Conservation (phyloP, 2,113 vertebrate species). For the Dasypus novemcinctus region DNA sequence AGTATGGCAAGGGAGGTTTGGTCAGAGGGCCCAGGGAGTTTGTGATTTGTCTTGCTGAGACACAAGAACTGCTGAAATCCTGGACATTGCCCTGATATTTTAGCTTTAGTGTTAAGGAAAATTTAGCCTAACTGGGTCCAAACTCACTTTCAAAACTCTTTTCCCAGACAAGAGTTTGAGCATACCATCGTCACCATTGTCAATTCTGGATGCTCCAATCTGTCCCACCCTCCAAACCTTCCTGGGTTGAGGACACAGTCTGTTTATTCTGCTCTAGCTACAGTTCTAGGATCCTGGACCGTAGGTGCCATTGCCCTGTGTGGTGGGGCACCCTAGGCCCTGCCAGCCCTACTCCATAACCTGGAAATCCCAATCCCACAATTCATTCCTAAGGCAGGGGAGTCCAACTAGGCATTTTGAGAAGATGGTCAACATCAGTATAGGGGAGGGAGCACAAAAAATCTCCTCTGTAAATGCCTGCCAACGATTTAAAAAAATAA, state of each 20-base stretch:
- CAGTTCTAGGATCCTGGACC: neutral
- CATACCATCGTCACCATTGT: neutral
- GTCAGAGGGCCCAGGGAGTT: neutral
- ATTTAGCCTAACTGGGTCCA: neutral
- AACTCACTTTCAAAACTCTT: neutral
- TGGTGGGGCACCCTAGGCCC: neutral
- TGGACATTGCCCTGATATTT: neutral
- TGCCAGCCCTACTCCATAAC: neutral
- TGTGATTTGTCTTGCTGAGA: neutral
- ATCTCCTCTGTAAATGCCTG: neutral
- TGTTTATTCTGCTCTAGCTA: neutral
- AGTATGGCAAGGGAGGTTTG: neutral
- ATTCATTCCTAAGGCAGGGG: neutral
- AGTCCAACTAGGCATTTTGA: neutral
- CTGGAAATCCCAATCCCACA: neutral
- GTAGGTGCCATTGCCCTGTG: neutral
- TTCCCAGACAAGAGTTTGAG: neutral
- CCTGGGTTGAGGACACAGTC: neutral
- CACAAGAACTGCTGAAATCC: neutral
- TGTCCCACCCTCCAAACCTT: neutral
- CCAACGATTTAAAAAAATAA: neutral
- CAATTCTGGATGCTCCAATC: neutral
- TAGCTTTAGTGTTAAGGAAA: neutral
- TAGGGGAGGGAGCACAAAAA: neutral
- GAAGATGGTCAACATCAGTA: neutral